Conservation (phyloP, 2,113 vertebrate genomes). For the Cynocephalus volans region DNA sequence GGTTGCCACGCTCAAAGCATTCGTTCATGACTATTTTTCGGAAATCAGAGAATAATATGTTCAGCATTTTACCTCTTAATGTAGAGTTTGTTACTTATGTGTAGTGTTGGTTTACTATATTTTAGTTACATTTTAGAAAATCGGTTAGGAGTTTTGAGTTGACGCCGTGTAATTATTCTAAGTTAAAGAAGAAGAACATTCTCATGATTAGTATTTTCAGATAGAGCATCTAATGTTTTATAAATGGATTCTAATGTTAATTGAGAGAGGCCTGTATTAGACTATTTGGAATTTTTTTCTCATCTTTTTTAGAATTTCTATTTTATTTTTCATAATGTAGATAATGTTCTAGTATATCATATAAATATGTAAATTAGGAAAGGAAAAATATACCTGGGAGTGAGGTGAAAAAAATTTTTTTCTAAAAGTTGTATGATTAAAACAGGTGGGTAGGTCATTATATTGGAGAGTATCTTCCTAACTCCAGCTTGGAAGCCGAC, state of each 20-base stretch:
- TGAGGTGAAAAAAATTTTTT: neutral
- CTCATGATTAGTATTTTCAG: constrained; percentile 55
- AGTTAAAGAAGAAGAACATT: constrained; percentile 10
- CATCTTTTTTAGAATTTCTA: neutral
- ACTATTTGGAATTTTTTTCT: neutral
- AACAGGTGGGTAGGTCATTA: neutral
- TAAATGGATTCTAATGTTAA: constrained; percentile 3
- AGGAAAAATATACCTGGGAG: neutral
- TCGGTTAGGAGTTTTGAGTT: constrained; percentile 20
- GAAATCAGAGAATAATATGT: neutral
- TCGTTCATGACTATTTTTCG: neutral
- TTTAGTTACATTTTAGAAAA: constrained; percentile 51
- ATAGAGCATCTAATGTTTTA: constrained; percentile 23
- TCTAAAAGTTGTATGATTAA: neutral
- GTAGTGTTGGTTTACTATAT: neutral
- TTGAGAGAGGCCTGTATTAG: neutral
- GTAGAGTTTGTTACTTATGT: neutral
- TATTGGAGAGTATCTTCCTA: neutral
- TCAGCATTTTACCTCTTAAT: constrained; percentile 27
- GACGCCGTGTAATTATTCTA: constrained; percentile 52
- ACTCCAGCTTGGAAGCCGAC: neutral
- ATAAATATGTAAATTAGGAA: constrained; percentile 15
- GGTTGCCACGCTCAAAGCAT: neutral
- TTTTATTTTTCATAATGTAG: constrained; percentile 22
- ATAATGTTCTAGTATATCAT: neutral